These are phyloP conservation scores for Carposina sasakii DNA, from an alignment of 1,140 invertebrate genomes.

Conservation along the genomic window DNA sequence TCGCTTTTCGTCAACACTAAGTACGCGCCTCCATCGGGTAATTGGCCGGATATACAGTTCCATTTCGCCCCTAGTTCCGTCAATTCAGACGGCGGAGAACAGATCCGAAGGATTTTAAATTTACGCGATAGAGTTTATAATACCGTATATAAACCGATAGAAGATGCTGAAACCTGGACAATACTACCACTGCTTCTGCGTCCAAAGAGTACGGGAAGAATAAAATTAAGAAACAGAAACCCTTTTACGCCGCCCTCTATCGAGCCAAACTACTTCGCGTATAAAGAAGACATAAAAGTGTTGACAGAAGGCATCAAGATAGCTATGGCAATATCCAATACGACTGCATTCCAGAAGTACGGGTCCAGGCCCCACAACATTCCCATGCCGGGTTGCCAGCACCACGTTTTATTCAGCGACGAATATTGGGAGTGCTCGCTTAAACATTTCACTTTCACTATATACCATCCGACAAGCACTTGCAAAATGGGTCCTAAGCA, in stretches of 20 bases:
- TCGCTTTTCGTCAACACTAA: constrained; percentile 89
- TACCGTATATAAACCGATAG: constrained; percentile 87
- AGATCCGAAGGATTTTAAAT: constrained; percentile 83
- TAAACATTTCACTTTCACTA: constrained; percentile 87
- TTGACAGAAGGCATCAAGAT: constrained; percentile 88
- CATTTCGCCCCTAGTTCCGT: constrained; percentile 88
- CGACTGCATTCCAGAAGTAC: constrained; percentile 85
- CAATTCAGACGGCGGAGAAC: constrained; percentile 85
- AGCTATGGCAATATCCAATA: constrained; percentile 84
- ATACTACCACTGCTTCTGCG: constrained; percentile 85
- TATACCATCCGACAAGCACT: constrained; percentile 89
- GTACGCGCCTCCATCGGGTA: constrained; percentile 80
- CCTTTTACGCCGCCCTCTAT: constrained; percentile 88
- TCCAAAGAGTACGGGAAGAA: constrained; percentile 87
- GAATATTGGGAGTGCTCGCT: constrained; percentile 90
- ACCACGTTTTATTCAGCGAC: constrained; percentile 81
- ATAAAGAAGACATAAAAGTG: constrained; percentile 83
- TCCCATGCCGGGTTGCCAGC: constrained; percentile 85
- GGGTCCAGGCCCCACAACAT: constrained; percentile 84
- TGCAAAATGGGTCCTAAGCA: constrained; percentile 88
- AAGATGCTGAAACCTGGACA: constrained; percentile 86
- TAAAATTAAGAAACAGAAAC: constrained; percentile 84
- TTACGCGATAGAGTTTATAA: constrained; percentile 87
- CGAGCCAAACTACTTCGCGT: constrained; percentile 93
- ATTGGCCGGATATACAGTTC: constrained; percentile 91